phyloP scores from a whole-genome alignment of 2,113 vertebrate genomes.

The Entomyzon cyanotis region DNA sequence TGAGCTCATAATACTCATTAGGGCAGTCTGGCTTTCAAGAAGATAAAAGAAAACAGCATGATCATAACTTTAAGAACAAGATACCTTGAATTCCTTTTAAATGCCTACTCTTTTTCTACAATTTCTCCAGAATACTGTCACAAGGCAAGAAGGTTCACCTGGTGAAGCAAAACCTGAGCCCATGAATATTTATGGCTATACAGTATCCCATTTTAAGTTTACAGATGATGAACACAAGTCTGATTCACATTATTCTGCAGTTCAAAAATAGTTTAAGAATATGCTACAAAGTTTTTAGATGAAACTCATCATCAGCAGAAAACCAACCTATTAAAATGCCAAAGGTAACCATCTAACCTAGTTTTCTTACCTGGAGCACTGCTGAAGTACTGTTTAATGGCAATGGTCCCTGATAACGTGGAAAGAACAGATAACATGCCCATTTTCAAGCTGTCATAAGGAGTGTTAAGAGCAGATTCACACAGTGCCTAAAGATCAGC shows the following conservation, averaged over 20 bases:
- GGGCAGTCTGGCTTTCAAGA: neutral
- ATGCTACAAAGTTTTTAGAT: neutral
- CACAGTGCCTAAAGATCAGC: constrained; percentile 82
- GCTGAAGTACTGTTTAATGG: constrained; percentile 93
- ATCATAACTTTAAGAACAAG: neutral
- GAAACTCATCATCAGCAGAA: neutral
- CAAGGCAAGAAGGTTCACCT: neutral
- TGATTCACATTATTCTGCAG: neutral
- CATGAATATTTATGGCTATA: neutral
- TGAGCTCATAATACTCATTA: neutral
- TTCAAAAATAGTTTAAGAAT: neutral
- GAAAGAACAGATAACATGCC: constrained; percentile 95
- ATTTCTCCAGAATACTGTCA: neutral
- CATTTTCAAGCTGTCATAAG: constrained; percentile 92
- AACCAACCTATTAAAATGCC: neutral
- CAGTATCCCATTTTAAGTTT: neutral
- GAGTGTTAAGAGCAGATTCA: constrained; percentile 91
- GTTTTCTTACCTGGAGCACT: constrained; percentile 78
- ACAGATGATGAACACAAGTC: rapidly evolving
- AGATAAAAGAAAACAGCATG: neutral
- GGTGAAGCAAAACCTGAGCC: neutral
- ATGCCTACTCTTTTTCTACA: neutral
- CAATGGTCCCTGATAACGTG: constrained; percentile 88
- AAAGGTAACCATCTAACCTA: neutral
- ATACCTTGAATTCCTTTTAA: neutral